These are phyloP conservation scores for Dioctria linearis DNA, from an alignment of 2,888 invertebrate species.

Conservation along the genomic window DNA sequence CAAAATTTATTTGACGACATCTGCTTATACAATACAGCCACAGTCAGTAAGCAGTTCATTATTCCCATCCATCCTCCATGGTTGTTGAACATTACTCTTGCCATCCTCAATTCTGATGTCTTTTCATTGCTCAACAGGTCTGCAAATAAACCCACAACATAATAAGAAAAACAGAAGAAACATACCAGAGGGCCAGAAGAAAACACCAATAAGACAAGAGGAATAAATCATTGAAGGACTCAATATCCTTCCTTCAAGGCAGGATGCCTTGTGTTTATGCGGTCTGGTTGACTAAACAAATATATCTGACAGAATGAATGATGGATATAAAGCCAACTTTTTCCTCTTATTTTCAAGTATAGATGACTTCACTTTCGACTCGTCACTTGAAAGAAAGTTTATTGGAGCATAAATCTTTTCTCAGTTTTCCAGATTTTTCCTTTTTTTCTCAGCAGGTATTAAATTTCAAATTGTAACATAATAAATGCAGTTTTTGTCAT, in stretches of 20 bases:
- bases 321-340: conserved; percentile 29
- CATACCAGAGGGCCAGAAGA: neutral
- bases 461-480: neutral
- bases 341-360: conserved; percentile 23
- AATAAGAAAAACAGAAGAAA: neutral
- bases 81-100: neutral
- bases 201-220: conserved; percentile 3
- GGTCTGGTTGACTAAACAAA: conserved; percentile 17
- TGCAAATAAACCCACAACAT: conserved; percentile 10
- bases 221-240: conserved; percentile 9
- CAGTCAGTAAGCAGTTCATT: neutral
- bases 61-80: neutral
- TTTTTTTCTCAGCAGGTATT: neutral
- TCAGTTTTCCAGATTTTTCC: neutral
- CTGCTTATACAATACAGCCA: neutral
- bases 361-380: neutral
- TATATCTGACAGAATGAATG: conserved; percentile 17
- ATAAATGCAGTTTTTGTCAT: conserved; percentile 19
- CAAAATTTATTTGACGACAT: neutral
- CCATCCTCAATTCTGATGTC: neutral
- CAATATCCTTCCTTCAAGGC: neutral
- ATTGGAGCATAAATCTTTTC: conserved; percentile 27
- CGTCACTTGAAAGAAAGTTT: conserved; percentile 7
- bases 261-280: conserved; percentile 17
- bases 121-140: conserved; percentile 8